A percentile compares a stretch with the other conserved stretches of the same genome.
Conservation (phyloP, 2,113 vertebrate species). For the Calidris pygmaea region DNA sequence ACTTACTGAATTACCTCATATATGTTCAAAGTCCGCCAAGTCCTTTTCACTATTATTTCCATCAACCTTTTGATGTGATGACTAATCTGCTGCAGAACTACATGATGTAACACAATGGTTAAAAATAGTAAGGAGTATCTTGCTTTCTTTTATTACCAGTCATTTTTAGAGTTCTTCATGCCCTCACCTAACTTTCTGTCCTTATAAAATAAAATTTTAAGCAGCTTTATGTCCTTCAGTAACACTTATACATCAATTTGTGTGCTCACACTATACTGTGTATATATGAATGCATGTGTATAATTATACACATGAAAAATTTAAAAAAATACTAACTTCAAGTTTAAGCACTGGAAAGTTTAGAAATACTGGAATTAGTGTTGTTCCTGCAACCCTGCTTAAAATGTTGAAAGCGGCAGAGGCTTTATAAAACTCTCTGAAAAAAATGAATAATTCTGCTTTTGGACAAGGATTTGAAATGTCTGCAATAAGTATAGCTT, state of each 20-base stretch:
- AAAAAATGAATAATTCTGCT: not conserved
- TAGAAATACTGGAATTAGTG: not conserved
- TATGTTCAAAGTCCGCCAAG: conserved; percentile 16
- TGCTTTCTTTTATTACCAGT: conserved; percentile 4
- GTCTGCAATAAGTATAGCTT: not conserved
- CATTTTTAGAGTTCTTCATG: not conserved
- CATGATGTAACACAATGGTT: conserved; percentile 45
- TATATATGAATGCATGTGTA: not conserved
- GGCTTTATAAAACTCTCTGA: not conserved
- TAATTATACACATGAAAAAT: not conserved
- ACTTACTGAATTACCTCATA: conserved; percentile 36
- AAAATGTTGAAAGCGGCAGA: not conserved
- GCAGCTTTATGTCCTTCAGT: not conserved
- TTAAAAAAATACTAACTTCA: not conserved
- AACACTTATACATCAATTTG: not conserved
- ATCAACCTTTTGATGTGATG: conserved; percentile 44
- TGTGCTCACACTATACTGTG: not conserved
- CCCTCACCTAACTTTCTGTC: not conserved
- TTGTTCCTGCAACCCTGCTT: not conserved
- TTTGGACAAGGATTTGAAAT: not conserved
- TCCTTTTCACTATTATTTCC: conserved; percentile 50
- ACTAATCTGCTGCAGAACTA: conserved; percentile 44
- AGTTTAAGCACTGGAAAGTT: not conserved
- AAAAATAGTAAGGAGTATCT: conserved; percentile 44
- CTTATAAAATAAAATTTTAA: not conserved